Percentiles rank a stretch among this genome's conserved stretches.
phyloP scores from a whole-genome alignment of 2,113 vertebrate species.

The Callaeas wilsoni region DNA sequence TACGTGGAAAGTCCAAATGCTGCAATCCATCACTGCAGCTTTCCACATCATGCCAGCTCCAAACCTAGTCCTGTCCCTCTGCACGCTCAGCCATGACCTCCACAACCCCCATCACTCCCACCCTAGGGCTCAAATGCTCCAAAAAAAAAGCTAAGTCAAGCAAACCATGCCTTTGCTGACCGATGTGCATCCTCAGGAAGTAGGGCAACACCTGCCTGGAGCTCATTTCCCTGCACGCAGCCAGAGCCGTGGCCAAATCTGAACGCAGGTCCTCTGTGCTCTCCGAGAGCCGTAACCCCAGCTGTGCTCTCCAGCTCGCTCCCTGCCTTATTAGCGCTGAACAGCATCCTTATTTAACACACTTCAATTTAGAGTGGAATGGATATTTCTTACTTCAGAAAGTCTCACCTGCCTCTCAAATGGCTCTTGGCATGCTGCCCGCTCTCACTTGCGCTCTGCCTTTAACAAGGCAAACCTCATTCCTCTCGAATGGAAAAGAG shows the following conservation, averaged over 20 bases:
- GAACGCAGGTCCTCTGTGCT: background rate
- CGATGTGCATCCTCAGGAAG: background rate
- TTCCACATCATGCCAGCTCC: background rate
- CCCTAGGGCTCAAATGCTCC: background rate
- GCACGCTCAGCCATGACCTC: background rate
- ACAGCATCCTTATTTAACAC: slow-evolving; percentile 62
- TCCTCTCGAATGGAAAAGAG: slow-evolving; percentile 46
- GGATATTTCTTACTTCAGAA: slow-evolving; percentile 68
- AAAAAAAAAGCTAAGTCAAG: background rate
- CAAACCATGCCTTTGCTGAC: slow-evolving; percentile 23
- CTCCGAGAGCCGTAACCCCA: slow-evolving; percentile 13
- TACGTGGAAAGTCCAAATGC: background rate
- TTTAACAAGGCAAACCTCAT: slow-evolving; percentile 50
- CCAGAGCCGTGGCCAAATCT: background rate
- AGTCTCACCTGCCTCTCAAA: slow-evolving; percentile 70
- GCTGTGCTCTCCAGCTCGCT: slow-evolving; percentile 42
- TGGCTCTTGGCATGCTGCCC: slow-evolving; percentile 50
- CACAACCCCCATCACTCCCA: background rate
- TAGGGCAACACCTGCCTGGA: slow-evolving; percentile 53
- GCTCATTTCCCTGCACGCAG: slow-evolving; percentile 22
- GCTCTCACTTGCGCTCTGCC: background rate
- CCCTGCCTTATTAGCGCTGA: slow-evolving; percentile 55
- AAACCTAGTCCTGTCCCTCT: background rate
- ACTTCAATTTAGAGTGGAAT: slow-evolving; percentile 63
- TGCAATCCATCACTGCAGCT: background rate